phyloP scores from a whole-genome alignment of 1,140 invertebrate species.

The Papilio dardanus region DNA sequence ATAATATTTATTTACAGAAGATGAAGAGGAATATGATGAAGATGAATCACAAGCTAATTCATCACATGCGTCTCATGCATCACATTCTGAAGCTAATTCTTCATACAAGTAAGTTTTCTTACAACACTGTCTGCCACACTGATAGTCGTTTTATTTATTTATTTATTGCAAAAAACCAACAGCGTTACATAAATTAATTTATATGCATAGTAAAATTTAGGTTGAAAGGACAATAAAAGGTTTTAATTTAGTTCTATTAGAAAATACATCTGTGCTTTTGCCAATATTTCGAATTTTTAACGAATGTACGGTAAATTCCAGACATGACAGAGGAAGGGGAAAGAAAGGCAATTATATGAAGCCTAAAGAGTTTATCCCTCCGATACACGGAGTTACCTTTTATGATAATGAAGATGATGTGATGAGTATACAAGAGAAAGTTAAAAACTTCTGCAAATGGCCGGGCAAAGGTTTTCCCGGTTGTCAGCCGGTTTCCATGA shows the following conservation, averaged over 20 bases:
- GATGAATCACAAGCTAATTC: conserved; percentile 64
- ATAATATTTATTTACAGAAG: conserved; percentile 50
- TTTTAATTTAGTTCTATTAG: too few relatives aligned
- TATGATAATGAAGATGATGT: conserved; percentile 56
- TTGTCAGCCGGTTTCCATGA: conserved; percentile 98
- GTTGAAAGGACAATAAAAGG: too few relatives aligned
- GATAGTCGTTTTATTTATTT: too few relatives aligned
- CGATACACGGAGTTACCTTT: conserved; percentile 85
- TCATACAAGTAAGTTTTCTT: conserved; percentile 47
- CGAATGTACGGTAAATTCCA: too few relatives aligned
- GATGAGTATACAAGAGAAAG: conserved; percentile 87
- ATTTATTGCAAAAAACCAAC: too few relatives aligned
- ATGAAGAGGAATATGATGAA: conserved; percentile 78
- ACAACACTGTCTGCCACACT: not conserved
- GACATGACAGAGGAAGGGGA: not conserved
- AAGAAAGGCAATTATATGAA: conserved; percentile 81
- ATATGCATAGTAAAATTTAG: too few relatives aligned
- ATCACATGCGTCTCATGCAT: conserved; percentile 45
- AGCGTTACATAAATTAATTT: too few relatives aligned
- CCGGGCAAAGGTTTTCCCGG: conserved; percentile 94
- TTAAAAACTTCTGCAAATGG: conserved; percentile 93
- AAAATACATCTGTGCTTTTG: too few relatives aligned
- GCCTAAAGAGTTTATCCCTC: conserved; percentile 88
- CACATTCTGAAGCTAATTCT: conserved; percentile 30
- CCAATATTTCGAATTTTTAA: too few relatives aligned